Evolutionary conservation across 2,888 invertebrate genomes (phyloP).

Genomic region (Lathronympha strigana): DNA sequence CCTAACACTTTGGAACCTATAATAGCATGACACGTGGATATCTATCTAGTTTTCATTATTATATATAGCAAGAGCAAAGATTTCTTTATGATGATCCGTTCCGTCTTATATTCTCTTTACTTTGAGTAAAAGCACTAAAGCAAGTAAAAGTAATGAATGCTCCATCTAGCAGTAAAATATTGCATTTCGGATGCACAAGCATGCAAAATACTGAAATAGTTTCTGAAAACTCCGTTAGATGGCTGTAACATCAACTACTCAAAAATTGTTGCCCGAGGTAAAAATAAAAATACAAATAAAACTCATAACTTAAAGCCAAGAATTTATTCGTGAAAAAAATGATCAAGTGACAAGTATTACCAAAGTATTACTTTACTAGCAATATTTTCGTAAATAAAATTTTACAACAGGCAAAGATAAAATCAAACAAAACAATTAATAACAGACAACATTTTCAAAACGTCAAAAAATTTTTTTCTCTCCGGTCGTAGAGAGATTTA

Average conservation of each 20-base stretch:
- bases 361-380: too few species aligned
- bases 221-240: background rate
- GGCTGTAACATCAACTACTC: slow-evolving; percentile 3
- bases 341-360: background rate
- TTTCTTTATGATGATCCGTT: too few species aligned
- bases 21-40: too few species aligned
- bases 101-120: too few species aligned
- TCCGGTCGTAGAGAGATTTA: slow-evolving; percentile 23
- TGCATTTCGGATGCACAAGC: background rate
- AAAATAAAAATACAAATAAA: background rate
- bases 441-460: slow-evolving; percentile 25
- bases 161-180: background rate
- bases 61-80: too few species aligned
- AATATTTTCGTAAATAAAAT: background rate
- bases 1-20: too few species aligned
- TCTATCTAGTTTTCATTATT: too few species aligned
- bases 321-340: background rate
- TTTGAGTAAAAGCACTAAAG: too few species aligned
- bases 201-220: background rate
- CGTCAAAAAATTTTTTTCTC: slow-evolving; percentile 40
- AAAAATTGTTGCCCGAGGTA: background rate
- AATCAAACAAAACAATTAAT: background rate
- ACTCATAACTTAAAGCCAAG: background rate
- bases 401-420: background rate
- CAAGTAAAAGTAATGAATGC: background rate